phyloP scores from a whole-genome alignment of 2,113 vertebrate species.

The Alces alces region DNA sequence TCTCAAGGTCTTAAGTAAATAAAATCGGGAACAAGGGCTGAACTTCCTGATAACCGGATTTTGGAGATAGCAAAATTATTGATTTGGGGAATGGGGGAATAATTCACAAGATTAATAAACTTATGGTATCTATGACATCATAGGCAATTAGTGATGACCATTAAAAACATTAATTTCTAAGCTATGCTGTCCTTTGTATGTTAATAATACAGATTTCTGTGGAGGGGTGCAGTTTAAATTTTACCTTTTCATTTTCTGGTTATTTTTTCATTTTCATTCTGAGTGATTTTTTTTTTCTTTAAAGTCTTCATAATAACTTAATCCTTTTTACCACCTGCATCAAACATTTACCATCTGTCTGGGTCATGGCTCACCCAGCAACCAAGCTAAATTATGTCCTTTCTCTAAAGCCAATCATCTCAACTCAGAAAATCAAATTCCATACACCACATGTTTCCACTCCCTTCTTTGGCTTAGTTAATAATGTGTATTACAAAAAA shows the following conservation, averaged over 20 bases:
- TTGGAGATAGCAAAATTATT: not conserved
- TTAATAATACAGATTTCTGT: not conserved
- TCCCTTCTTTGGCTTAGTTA: not conserved
- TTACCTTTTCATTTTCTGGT: not conserved
- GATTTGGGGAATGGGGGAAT: not conserved
- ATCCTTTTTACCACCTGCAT: not conserved
- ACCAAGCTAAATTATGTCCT: not conserved
- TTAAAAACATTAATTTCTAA: not conserved
- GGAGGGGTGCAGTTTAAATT: not conserved
- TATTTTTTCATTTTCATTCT: not conserved
- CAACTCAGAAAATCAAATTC: not conserved
- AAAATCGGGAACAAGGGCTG: not conserved
- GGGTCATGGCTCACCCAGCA: not conserved
- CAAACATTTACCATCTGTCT: not conserved
- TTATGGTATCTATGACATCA: not conserved
- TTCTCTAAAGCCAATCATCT: not conserved
- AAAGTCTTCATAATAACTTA: not conserved
- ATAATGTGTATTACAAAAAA: not conserved
- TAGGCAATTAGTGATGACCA: not conserved
- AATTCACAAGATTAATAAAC: not conserved
- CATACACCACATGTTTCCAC: not conserved
- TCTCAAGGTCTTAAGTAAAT: not conserved
- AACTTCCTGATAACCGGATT: not conserved
- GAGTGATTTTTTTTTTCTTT: not conserved
- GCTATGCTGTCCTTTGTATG: not conserved